Evolutionary conservation across 2,888 invertebrate species (phyloP), one percentile per base, ranked within the genome.

Genomic region (Hemistola chrysoprasaria): DNA sequence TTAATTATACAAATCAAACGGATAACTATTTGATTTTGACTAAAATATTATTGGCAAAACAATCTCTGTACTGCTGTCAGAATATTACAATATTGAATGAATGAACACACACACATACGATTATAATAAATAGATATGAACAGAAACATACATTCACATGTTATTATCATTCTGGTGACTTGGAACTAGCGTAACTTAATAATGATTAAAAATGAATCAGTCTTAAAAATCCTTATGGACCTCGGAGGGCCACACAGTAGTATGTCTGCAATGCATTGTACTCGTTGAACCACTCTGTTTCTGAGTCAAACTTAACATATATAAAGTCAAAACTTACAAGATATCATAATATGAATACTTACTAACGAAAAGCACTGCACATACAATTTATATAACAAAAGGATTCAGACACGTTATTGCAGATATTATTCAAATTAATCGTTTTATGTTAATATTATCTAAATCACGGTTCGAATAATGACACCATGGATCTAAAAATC

Each of bases 201-300:
- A 81, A 85, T 84, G 86, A 81, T 78, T 77, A 82, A 85, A 82
- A 82, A 85, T 3, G 4, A 86, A 55, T 87, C 87, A 87, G 87
- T 87, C 87, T 87, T 87, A 77, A 82, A 77, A 79, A 80, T 73
- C 70, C 69, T 69, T 67, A 68, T 71, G 30, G 75, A 71, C 63
- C 74, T 65, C 46, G 36, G 52, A 56, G 69, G 71, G 68, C 59
- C 74, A 72, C 68, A 75, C 69, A 67, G 62, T 70, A 68, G 71
- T 73, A 68, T 71, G 60, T 64, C 66, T 68, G 70, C 68, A 62
- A 71, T 69, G 66, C 60, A 66, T 69, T 70, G 60, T 62, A 57
- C 49, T 55, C 56, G 60, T 64, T 56, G 40, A 60, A 67, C 67
- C 71, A 82, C 86, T 85, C 85, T 87, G 85, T 81, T 71, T 56